Evolutionary conservation across 2,113 vertebrate species (phyloP), one percentile per base, ranked within the genome.

Genomic region (Thymallus thymallus): DNA sequence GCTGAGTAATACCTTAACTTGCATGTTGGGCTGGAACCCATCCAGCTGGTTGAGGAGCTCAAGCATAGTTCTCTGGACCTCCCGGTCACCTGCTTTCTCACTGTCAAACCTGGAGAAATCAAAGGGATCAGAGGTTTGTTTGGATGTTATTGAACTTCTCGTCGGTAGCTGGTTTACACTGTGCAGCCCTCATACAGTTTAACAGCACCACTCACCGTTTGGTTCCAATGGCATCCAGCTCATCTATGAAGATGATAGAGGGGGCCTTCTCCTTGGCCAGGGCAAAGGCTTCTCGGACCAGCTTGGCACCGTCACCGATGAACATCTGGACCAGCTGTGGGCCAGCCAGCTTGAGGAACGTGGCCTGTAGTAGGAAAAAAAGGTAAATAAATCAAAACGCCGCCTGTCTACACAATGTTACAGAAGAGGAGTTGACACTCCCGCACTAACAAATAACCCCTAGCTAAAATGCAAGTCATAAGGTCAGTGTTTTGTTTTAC

Each of bases 321-420:
- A 99, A 99, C 98, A 99, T 99, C 93, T 99, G 98, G 16, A 99
- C 98, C 74, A 99, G 91, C 30, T 99, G 98, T 26, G 98, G 98
- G 30, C 98, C 98, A 0, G 98, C 98, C 66, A 99, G 92, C 88
- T 99, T 99, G 88, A 99, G 88, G 89, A 99, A 99, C 0, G 98
- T 99, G 75, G 98, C 98, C 95, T 95, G 76, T 78, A 30, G 61
- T 30, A 51, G 22, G 12, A 68, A 5, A 5, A 18, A 48, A 16
- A 30, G 30, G 3, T 6, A 23, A 48, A 58, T 20, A 58, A 58
- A n/a, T 35, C 30, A 30, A 29, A 29, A 29, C 29, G 2, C 18
- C 4, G 3, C 51, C 51, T 20, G 14, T 56, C 16, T 18, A 45
- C 41, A 45, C 41, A 6, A 45, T 45, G 7, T 45, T 12, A 45